These are phyloP conservation scores for Phaedon cochleariae DNA, from an alignment of 2,888 invertebrate species.

Conservation along the genomic window DNA sequence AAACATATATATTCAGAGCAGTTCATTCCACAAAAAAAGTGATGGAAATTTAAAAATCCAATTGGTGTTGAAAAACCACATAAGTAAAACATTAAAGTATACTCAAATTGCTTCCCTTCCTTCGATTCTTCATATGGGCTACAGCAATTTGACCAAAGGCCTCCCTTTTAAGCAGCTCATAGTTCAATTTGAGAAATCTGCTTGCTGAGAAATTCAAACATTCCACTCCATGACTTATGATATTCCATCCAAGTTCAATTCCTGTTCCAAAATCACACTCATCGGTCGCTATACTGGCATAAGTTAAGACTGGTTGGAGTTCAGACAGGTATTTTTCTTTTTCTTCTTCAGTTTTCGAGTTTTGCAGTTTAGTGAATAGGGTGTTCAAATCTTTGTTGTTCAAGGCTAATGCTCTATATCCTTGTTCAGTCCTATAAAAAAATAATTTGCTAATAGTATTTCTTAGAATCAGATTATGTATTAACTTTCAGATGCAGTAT, in stretches of 20 bases:
- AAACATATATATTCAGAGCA: no score
- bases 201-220: conserved; percentile 73
- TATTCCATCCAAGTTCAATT: conserved; percentile 85
- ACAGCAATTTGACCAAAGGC: conserved; percentile 77
- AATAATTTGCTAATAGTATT: neutral
- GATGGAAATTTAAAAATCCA: no score
- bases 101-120: conserved; percentile 66
- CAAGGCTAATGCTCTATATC: conserved; percentile 74
- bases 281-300: conserved; percentile 89
- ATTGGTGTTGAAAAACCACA: no score
- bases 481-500: no score
- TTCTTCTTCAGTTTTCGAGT: conserved; percentile 67
- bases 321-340: conserved; percentile 71
- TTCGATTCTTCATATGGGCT: conserved; percentile 78
- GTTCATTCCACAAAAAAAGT: no score
- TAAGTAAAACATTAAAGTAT: conserved; percentile 49
- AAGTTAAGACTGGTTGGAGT: conserved; percentile 80
- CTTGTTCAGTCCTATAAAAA: conserved; percentile 71
- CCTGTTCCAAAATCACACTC: conserved; percentile 96
- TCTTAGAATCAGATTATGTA: no score
- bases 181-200: conserved; percentile 76
- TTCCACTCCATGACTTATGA: conserved; percentile 80
- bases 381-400: conserved; percentile 67
- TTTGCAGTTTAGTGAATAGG: conserved; percentile 72
- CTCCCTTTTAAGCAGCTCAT: conserved; percentile 76